phyloP scores from a whole-genome alignment of 2,797 vertebrate genomes.

The Buceros bicornis region DNA sequence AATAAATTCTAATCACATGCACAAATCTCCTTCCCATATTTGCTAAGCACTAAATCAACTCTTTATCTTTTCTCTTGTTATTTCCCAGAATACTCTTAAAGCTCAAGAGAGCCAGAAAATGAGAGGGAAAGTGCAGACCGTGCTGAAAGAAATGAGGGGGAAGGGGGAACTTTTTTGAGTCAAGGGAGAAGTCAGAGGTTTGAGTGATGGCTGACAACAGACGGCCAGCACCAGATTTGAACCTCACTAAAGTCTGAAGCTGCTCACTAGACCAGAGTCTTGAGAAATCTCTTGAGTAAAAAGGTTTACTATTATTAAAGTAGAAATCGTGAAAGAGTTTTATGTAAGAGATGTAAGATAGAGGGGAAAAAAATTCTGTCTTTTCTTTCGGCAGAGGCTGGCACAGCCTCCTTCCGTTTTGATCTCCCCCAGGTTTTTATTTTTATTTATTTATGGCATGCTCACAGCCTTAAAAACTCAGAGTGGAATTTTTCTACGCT shows the following conservation, averaged over 20 bases:
- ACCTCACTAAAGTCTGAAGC: background rate
- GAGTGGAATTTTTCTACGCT: background rate
- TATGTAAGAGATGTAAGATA: background rate
- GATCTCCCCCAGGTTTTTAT: background rate
- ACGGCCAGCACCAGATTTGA: background rate
- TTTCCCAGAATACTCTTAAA: conserved; percentile 52
- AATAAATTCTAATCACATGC: conserved; percentile 72
- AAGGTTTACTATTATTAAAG: background rate
- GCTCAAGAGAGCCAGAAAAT: conserved; percentile 54
- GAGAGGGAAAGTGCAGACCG: background rate
- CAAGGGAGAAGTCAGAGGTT: conserved; percentile 27
- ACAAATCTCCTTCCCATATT: conserved; percentile 58
- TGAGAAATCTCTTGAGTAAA: background rate
- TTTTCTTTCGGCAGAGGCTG: background rate
- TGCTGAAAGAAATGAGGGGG: background rate
- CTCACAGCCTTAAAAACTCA: background rate
- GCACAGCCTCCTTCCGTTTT: background rate
- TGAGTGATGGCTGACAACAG: conserved; percentile 15
- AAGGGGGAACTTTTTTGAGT: background rate
- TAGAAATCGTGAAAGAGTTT: background rate
- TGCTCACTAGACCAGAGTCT: background rate
- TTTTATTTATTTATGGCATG: background rate
- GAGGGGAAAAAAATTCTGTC: background rate
- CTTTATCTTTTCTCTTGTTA: conserved; percentile 62
- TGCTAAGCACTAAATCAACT: conserved; percentile 70